phyloP scores from a whole-genome alignment of 2,888 invertebrate species.

The Himalopsyche anomala region DNA sequence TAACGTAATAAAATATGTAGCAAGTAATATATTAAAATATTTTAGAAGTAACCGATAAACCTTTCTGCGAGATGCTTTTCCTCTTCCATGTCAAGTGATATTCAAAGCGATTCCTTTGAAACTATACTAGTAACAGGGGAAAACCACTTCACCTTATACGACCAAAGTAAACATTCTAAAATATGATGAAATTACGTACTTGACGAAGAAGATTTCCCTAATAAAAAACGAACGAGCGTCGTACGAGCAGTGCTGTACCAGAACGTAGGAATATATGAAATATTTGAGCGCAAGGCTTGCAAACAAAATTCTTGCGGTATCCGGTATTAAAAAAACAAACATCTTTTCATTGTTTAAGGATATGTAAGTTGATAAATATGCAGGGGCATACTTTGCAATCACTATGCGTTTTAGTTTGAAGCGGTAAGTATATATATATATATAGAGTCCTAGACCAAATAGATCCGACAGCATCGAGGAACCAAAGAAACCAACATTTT shows the following conservation, averaged over 20 bases:
- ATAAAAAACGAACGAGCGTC: conserved; percentile 9
- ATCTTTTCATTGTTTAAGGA: no score
- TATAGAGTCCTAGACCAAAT: no score
- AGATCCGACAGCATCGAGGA: no score
- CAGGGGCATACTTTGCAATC: no score
- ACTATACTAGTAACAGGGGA: conserved; percentile 20
- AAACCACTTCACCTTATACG: conserved; percentile 30
- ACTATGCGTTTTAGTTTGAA: no score
- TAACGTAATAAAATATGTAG: not conserved
- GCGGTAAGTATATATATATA: no score
- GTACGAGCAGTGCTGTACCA: not conserved
- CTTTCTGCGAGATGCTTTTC: not conserved
- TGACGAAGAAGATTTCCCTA: conserved; percentile 16
- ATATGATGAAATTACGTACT: conserved; percentile 31
- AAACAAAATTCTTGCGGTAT: not conserved
- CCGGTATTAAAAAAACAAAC: no score
- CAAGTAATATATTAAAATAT: not conserved
- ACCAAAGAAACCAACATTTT: no score
- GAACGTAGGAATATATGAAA: not conserved
- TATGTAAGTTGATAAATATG: no score
- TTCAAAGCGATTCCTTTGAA: conserved; percentile 34
- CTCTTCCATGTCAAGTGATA: conserved; percentile 2
- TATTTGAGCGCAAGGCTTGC: not conserved
- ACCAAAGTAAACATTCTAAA: conserved; percentile 31
- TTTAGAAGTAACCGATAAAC: not conserved